Percentiles rank a stretch among this genome's conserved stretches.
Evolutionary conservation across 2,888 invertebrate species (phyloP).

Genomic region (Amitus sp.): DNA sequence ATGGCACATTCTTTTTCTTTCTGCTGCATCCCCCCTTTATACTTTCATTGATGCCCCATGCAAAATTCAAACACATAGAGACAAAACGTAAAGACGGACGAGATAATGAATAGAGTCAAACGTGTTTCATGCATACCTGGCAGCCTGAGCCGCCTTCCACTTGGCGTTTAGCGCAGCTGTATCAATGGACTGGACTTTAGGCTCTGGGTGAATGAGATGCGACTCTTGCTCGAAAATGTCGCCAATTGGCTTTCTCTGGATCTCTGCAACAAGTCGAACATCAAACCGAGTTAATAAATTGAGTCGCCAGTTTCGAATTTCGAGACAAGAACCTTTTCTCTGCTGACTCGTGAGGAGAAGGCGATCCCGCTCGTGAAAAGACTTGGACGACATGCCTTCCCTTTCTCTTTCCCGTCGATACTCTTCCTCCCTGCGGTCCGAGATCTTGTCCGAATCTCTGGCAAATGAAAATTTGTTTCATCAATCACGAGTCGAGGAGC

Average conservation of each 20-base stretch:
- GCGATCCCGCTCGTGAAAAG: conserved; percentile 61
- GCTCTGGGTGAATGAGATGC: conserved; percentile 58
- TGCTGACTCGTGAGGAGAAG: conserved; percentile 55
- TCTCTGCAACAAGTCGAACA: conserved; percentile 56
- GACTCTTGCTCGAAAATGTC: conserved; percentile 63
- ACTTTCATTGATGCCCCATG: no score
- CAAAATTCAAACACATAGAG: no score
- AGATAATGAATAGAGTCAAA: no score
- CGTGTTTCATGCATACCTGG: conserved; percentile 46
- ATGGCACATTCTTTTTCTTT: no score
- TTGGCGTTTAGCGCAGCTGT: conserved; percentile 60
- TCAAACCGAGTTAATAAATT: no score
- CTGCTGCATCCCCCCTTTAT: no score
- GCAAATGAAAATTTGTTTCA: conserved; percentile 63
- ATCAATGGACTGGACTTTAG: conserved; percentile 58
- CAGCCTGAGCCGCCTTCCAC: conserved; percentile 62
- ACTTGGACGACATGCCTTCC: conserved; percentile 59
- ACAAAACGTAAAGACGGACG: no score
- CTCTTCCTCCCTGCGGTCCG: conserved; percentile 61
- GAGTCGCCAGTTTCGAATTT: no score
- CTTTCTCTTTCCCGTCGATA: conserved; percentile 57
- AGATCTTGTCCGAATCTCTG: conserved; percentile 63
- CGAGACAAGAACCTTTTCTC: conserved; percentile 64
- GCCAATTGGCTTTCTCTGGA: conserved; percentile 57
- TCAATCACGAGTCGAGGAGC: conserved; percentile 63